These are phyloP conservation scores for Neolamprologus falcicula DNA, from an alignment of 2,113 vertebrate genomes.

Conservation along the genomic window DNA sequence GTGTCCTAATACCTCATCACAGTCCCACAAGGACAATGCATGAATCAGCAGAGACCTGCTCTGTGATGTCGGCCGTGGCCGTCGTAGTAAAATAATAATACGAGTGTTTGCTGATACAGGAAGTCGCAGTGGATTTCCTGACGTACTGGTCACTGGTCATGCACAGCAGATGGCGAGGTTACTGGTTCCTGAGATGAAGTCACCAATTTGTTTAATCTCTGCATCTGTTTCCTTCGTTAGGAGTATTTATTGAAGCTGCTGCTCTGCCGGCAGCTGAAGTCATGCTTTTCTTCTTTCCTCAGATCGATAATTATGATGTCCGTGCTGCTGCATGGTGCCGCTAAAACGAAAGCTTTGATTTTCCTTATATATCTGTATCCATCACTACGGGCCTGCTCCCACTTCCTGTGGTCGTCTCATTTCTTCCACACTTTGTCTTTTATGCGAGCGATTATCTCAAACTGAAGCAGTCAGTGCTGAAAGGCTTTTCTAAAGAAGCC, in stretches of 20 bases:
- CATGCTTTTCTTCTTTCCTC: background rate
- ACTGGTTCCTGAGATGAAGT: background rate
- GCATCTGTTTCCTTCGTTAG: slow-evolving; percentile 23
- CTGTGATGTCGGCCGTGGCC: background rate
- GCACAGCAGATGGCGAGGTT: slow-evolving; percentile 1
- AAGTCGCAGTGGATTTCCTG: background rate
- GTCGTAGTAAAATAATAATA: background rate
- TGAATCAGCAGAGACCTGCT: slow-evolving; percentile 16
- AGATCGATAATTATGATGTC: background rate
- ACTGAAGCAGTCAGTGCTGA: background rate
- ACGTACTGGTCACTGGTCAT: background rate
- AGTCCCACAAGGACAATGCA: background rate
- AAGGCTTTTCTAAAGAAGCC: background rate
- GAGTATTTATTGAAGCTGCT: background rate
- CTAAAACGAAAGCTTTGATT: background rate
- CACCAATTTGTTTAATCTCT: slow-evolving; percentile 2
- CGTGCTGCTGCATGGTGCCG: background rate
- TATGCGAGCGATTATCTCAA: background rate
- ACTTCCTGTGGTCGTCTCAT: background rate
- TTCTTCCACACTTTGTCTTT: background rate
- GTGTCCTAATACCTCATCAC: background rate
- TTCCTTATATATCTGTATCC: background rate
- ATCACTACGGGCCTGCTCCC: background rate
- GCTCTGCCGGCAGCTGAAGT: background rate
- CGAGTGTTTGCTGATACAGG: background rate